Conservation (phyloP, 2,888 invertebrate species). For the Cremastinae sp. region DNA sequence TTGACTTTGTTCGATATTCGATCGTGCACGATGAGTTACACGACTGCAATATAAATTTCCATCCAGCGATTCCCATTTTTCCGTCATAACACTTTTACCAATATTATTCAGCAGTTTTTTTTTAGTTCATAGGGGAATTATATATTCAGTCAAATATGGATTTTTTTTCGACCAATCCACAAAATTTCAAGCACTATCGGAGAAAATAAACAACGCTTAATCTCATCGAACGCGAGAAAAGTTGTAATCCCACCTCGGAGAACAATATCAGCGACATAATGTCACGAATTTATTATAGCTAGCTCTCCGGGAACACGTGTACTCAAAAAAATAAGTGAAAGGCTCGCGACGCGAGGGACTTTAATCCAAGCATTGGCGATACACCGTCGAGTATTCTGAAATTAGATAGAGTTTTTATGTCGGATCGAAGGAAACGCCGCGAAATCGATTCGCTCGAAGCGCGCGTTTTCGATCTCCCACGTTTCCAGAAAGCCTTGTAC, state of each 20-base stretch:
- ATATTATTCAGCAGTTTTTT: background rate
- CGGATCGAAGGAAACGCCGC: slow-evolving; percentile 14
- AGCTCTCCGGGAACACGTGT: background rate
- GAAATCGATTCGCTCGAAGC: slow-evolving; percentile 27
- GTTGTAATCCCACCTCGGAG: background rate
- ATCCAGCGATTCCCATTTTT: background rate
- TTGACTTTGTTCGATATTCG: slow-evolving; percentile 38
- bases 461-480: slow-evolving; percentile 42
- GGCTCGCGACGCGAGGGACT: slow-evolving; percentile 23
- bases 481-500: slow-evolving; percentile 33
- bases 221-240: background rate
- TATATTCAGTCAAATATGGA: too few relatives aligned
- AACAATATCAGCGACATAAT: background rate
- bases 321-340: slow-evolving; percentile 1
- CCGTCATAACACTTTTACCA: background rate
- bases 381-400: slow-evolving; percentile 47
- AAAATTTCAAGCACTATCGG: background rate
- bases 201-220: background rate
- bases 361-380: slow-evolving; percentile 38
- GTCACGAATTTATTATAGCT: slow-evolving; percentile 25
- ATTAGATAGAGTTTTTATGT: slow-evolving; percentile 61
- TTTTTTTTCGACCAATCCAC: too few relatives aligned
- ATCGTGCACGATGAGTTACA: slow-evolving; percentile 16
- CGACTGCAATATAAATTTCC: slow-evolving; percentile 34
- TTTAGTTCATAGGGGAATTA: background rate